Evolutionary conservation across 2,888 invertebrate genomes (phyloP).

Genomic region (Melieria crassipennis): DNA sequence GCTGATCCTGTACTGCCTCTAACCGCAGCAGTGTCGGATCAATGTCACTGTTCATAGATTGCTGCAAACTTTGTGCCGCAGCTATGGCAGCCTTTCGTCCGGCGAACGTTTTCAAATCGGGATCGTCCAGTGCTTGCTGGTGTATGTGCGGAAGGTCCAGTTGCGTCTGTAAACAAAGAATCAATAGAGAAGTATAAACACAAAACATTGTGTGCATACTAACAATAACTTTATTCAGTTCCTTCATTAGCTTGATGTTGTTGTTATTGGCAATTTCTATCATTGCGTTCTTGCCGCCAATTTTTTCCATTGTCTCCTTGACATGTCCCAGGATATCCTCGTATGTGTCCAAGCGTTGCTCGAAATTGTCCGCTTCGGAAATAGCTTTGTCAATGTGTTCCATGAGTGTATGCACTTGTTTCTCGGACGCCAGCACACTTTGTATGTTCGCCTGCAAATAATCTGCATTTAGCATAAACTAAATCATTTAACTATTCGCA

Average conservation of each 20-base stretch:
- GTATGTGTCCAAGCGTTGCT: constrained; percentile 78
- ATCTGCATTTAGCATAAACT: constrained; percentile 3
- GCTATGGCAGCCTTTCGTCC: constrained; percentile 73
- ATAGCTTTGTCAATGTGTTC: constrained; percentile 82
- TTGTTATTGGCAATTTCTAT: constrained; percentile 88
- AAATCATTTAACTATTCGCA: background rate
- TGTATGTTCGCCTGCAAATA: constrained; percentile 79
- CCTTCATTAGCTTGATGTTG: constrained; percentile 80
- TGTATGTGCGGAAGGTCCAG: constrained; percentile 76
- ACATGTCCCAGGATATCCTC: constrained; percentile 86
- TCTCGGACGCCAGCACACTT: constrained; percentile 90
- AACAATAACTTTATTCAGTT: constrained; percentile 82
- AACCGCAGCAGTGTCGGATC: constrained; percentile 73
- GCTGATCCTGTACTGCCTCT: constrained; percentile 84
- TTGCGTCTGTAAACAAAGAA: constrained; percentile 68
- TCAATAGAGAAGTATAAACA: too few species aligned
- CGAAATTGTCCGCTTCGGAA: constrained; percentile 77
- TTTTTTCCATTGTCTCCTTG: constrained; percentile 88
- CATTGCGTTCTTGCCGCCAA: constrained; percentile 89
- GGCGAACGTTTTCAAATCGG: constrained; percentile 75
- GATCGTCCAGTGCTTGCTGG: constrained; percentile 75
- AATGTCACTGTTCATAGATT: constrained; percentile 77
- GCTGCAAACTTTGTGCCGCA: constrained; percentile 78
- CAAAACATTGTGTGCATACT: constrained; percentile 54
- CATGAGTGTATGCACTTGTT: constrained; percentile 80